Percentiles rank a stretch among this genome's conserved stretches.
Conservation (phyloP, 2,113 vertebrate genomes). For the Podiceps cristatus region DNA sequence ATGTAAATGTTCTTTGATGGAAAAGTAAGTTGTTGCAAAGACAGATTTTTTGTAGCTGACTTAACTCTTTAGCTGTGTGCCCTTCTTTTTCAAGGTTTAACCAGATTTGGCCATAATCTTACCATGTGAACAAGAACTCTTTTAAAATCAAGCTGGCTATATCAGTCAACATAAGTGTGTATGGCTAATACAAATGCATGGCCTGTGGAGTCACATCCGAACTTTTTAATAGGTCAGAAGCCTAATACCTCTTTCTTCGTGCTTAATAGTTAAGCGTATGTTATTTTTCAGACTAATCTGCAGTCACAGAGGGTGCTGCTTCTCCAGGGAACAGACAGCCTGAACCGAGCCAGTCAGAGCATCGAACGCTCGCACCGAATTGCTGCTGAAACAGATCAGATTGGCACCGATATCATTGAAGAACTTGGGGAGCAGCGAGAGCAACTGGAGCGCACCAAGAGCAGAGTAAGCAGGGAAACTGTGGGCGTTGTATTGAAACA, state of each 20-base stretch:
- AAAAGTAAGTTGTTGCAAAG: neutral
- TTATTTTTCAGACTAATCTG: constrained; percentile 79
- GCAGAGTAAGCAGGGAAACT: constrained; percentile 80
- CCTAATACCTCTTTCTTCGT: neutral
- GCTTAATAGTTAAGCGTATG: neutral
- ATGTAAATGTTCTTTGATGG: neutral
- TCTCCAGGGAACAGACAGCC: constrained; percentile 89
- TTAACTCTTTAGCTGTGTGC: neutral
- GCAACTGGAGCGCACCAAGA: constrained; percentile 90
- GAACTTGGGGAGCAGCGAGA: constrained; percentile 95
- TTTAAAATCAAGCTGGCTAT: neutral
- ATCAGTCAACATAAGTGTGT: neutral
- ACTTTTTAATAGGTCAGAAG: neutral
- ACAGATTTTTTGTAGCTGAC: neutral
- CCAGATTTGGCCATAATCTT: neutral
- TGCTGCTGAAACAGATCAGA: constrained; percentile 89
- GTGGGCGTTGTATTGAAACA: neutral
- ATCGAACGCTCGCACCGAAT: constrained; percentile 91
- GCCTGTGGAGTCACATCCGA: neutral
- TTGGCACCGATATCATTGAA: constrained; percentile 93
- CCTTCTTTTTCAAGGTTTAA: neutral
- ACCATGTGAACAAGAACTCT: neutral
- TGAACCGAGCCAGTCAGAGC: constrained; percentile 90
- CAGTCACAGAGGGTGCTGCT: constrained; percentile 91
- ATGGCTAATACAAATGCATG: neutral